phyloP scores from a whole-genome alignment of 2,888 invertebrate genomes.

The Xylocampa areola region DNA sequence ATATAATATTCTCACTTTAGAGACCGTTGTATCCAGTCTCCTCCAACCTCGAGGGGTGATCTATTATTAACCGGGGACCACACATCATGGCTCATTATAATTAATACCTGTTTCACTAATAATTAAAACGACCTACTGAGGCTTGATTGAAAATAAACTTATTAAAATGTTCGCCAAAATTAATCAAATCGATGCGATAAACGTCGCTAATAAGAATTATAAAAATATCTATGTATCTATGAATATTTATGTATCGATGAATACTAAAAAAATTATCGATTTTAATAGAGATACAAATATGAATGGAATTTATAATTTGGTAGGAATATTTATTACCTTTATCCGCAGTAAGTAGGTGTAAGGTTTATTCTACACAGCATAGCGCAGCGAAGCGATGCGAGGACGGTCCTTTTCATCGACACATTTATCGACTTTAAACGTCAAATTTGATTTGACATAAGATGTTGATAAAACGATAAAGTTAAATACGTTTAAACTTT shows the following conservation, averaged over 20 bases:
- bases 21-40: background rate
- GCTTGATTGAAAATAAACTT: background rate
- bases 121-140: conserved; percentile 13
- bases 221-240: conserved; percentile 34
- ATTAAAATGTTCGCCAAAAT: conserved; percentile 18
- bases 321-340: no score
- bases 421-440: no score
- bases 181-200: conserved; percentile 26
- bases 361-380: no score
- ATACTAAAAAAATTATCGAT: conserved; percentile 5
- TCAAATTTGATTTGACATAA: no score
- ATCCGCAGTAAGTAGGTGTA: no score
- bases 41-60: background rate
- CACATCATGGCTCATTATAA: conserved; percentile 2
- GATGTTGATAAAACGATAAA: no score
- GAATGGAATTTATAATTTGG: no score
- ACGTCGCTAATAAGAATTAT: conserved; percentile 25
- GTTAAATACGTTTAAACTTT: no score
- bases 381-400: no score
- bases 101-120: background rate
- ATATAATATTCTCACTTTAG: background rate
- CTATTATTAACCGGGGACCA: conserved; percentile 1
- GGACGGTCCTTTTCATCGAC: no score
- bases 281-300: no score
- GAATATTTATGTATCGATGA: conserved; percentile 30